Evolutionary conservation across 2,113 vertebrate genomes (phyloP), one percentile per base, ranked within the genome.

Genomic region (Tachuris rubrigastra): DNA sequence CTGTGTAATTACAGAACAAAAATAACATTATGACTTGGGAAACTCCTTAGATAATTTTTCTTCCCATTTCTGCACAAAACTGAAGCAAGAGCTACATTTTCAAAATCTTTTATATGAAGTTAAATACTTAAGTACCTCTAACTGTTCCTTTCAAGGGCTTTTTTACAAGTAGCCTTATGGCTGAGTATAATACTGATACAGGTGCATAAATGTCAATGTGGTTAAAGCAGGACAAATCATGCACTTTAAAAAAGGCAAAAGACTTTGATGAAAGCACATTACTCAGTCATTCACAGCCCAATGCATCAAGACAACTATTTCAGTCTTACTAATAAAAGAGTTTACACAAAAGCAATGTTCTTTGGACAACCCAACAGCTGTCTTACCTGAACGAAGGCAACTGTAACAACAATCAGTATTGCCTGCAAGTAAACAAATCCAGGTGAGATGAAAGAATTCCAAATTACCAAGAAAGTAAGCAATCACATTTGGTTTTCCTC

Each of bases 401-500:
- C 99, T 2, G 99, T 99, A 95, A 99, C 99, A 12, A 99, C 99
- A 9, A 99, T 99, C 90, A 99, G 98, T 97, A 99, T 99, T 98
- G 99, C 99, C 99, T 99, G 96, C 71, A 93, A 87, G 83, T 87
- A 94, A 84, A 89, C 62, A 86, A 37, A 53, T 86, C 39, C 1
- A 27, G 14, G 77, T 15, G 86, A 73, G 24, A 65, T 33, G 90
- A 79, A 69, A 76, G 41, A 90, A 80, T 50, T 73, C 39, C 59
- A 84, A 74, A 77, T 19, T 12, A 62, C 30, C 28, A 16, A 18
- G 23, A 85, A 84, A 85, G 22, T 8, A 63, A 85, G 9, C 4
- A 31, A 69, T 20, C 8, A 7, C n/a, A 62, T 41, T 49, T 77
- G 39, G 16, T 37, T 74, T 81, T 73, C 30, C 33, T 89, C 74